Evolutionary conservation across 2,888 invertebrate species (phyloP).

Genomic region (Scotopteryx bipunctaria): DNA sequence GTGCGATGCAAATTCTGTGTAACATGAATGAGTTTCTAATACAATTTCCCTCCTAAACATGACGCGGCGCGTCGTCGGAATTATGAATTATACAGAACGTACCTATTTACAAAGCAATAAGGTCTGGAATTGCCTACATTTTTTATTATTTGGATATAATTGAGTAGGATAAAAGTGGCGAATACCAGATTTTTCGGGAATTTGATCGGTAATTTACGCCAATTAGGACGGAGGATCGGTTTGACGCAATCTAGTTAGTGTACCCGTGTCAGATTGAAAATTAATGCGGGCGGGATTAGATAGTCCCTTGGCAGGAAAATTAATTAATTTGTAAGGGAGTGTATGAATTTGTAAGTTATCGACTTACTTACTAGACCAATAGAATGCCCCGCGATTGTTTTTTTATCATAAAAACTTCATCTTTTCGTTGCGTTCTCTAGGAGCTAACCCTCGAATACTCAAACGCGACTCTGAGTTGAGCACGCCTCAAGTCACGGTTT

Average conservation of each 20-base stretch:
- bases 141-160: slow-evolving; percentile 37
- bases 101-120: neutral
- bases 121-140: slow-evolving; percentile 1
- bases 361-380: too few relatives aligned
- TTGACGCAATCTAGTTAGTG: slow-evolving; percentile 27
- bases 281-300: neutral
- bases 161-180: slow-evolving; percentile 48
- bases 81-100: neutral
- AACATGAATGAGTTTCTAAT: slow-evolving; percentile 28
- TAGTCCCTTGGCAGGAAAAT: neutral
- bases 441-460: too few relatives aligned
- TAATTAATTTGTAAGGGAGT: neutral
- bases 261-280: slow-evolving; percentile 24
- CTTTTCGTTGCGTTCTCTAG: too few relatives aligned
- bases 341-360: too few relatives aligned
- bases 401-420: too few relatives aligned
- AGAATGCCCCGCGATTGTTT: too few relatives aligned
- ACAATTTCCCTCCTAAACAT: slow-evolving; percentile 19
- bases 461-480: too few relatives aligned
- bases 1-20: slow-evolving; percentile 36
- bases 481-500: too few relatives aligned
- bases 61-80: neutral
- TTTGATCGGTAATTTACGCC: slow-evolving; percentile 56
- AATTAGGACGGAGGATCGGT: slow-evolving; percentile 31
- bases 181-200: slow-evolving; percentile 54